Base-by-base conservation (phyloP, 2,113 vertebrate genomes). In the Heterocephalus glaber region DNA sequence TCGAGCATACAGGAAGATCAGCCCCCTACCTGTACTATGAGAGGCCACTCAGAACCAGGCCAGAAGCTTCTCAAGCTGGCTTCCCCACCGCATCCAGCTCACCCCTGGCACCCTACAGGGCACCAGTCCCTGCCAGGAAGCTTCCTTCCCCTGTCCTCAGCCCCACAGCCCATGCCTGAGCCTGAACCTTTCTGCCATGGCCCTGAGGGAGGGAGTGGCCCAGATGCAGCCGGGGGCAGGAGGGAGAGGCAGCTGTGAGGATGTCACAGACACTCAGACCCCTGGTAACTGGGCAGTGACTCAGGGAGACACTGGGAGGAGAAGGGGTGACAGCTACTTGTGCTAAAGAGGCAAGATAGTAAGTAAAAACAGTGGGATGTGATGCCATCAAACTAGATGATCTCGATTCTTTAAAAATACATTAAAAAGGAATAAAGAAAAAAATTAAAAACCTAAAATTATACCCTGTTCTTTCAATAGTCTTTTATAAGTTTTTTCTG, bases 401-500 rank as follows among this genome's bases (percentile, higher is more conserved):
- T 60, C 89, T 94, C 5, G 17, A 58, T 63, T 89, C 54, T 52
- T 85, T 85, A 80, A 92, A 81, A 54, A 30, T 58, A 47, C 44
- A 66, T 80, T 56, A 47, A 19, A 49, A 63, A 70, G 0, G 22
- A 9, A 70, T 30, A 56, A 24, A 60, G 52, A 56, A 49, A 41
- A 90, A 90, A 81, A 33, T 49, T 7, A 47, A 84, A 84, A 81
- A 65, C 3, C 3, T 66, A 91, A 92, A 86, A 65, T 82, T 70
- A 47, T 22, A 60, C 1, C 61, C 66, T n/a, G 28, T 76, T 74
- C 65, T 92, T 72, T 89, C 30, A 56, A 33, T 35, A 12, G 17
- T 41, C 74, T 82, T 89, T 72, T 19, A 24, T 24, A 58, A 52
- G 6, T 33, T n/a, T 86, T 97, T 68, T 28, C 85, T 89, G 60